Percentiles rank a stretch among this genome's conserved stretches.
Conservation (phyloP, 2,113 vertebrate species). For the Ailuropoda melanoleuca region DNA sequence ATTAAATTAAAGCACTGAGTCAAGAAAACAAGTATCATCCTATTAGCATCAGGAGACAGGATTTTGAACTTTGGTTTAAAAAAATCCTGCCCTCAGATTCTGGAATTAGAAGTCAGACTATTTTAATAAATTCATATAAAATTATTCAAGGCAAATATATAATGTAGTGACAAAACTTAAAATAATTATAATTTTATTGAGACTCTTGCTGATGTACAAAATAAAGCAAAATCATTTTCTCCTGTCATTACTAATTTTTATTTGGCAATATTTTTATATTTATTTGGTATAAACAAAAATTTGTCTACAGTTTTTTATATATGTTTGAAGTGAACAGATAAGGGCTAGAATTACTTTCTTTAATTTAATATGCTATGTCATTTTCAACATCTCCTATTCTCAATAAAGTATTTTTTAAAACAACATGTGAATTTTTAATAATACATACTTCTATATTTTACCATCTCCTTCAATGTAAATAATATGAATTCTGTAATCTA, state of each 20-base stretch:
- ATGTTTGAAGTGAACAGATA: background rate
- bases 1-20: conserved; percentile 76
- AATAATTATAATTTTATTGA: background rate
- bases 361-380: background rate
- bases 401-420: background rate
- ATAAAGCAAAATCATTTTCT: background rate
- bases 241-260: background rate
- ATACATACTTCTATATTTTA: background rate
- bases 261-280: background rate
- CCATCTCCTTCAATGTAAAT: background rate
- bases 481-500: background rate
- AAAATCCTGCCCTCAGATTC: conserved; percentile 3
- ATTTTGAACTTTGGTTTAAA: conserved; percentile 57
- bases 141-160: conserved; percentile 19
- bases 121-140: background rate
- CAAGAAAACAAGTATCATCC: conserved; percentile 45
- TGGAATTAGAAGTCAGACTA: conserved; percentile 17
- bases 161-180: background rate
- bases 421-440: background rate
- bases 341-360: background rate
- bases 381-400: background rate
- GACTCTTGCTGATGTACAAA: background rate
- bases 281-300: background rate
- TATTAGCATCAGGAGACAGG: background rate
- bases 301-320: background rate